These are phyloP conservation scores for Sphenopsis melanotis DNA, from an alignment of 2,797 vertebrate genomes.

Conservation along the genomic window DNA sequence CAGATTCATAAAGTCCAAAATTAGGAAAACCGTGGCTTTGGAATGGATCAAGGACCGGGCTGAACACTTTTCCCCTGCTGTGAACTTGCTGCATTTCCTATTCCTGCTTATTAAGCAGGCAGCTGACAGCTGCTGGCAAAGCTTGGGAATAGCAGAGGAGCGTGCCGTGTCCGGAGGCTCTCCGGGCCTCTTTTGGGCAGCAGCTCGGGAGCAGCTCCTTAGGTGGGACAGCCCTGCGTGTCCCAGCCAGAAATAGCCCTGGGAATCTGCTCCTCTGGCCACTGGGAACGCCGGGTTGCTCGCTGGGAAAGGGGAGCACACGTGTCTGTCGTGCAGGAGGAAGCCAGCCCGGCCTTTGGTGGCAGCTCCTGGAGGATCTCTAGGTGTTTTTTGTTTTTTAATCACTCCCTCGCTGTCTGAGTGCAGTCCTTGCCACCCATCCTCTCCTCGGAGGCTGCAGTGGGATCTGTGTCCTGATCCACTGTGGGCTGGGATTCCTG, in stretches of 20 bases:
- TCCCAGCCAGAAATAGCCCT: constrained; percentile 64
- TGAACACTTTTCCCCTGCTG: not conserved
- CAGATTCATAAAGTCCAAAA: not conserved
- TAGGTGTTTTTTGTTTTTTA: fast-evolving
- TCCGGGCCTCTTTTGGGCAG: constrained; percentile 34
- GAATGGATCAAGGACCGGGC: not conserved
- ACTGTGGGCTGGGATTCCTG: not conserved
- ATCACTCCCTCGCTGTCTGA: not conserved
- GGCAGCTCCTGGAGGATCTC: not conserved
- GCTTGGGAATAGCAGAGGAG: constrained; percentile 21
- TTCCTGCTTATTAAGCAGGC: not conserved
- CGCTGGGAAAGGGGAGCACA: not conserved
- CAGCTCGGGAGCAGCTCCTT: not conserved
- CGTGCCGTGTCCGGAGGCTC: not conserved
- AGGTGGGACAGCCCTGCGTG: not conserved
- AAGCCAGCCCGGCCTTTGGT: not conserved
- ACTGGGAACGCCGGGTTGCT: not conserved
- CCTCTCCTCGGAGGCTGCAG: fast-evolving
- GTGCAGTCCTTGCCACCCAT: not conserved
- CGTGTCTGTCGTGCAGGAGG: not conserved
- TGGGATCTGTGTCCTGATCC: fast-evolving
- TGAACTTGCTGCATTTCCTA: not conserved
- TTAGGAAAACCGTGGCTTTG: fast-evolving
- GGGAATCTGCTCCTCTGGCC: not conserved
- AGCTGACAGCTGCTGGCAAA: constrained; percentile 50